Evolutionary conservation across 2,888 invertebrate genomes (phyloP).

Genomic region (Microplitis deprimator): DNA sequence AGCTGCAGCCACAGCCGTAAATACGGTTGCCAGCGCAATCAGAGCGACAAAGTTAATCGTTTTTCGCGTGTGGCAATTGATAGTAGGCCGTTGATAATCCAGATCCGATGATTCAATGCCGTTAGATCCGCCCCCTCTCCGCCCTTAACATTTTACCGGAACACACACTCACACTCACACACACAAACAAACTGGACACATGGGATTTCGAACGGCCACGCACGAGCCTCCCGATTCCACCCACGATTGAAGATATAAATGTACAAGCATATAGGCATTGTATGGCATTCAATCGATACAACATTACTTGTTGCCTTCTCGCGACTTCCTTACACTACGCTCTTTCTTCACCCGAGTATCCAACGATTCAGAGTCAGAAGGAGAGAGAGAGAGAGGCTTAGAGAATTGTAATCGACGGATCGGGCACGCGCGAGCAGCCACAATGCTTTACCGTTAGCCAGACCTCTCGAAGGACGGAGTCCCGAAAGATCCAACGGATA

Average conservation of each 20-base stretch:
- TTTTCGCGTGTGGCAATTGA: conserved; percentile 9
- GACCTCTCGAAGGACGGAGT: conserved; percentile 34
- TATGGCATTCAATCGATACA: conserved; percentile 30
- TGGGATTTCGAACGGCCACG: conserved; percentile 41
- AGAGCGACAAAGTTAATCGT: conserved; percentile 18
- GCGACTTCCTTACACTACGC: conserved; percentile 24
- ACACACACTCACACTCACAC: conserved; percentile 8
- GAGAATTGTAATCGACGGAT: conserved; percentile 37
- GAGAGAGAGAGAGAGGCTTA: conserved; percentile 2
- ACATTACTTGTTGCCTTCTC: conserved; percentile 16
- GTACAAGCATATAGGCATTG: background rate
- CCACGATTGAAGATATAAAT: conserved; percentile 19
- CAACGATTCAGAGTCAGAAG: background rate
- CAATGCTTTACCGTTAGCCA: conserved; percentile 45
- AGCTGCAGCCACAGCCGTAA: background rate
- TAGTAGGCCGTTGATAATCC: conserved; percentile 25
- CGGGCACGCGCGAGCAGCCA: conserved; percentile 41
- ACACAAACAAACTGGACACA: background rate
- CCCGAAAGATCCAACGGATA: conserved; percentile 58
- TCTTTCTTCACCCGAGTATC: background rate
- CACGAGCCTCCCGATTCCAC: conserved; percentile 39
- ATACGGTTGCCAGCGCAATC: background rate
- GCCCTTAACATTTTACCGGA: conserved; percentile 25
- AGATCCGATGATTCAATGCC: conserved; percentile 38
- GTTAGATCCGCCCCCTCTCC: conserved; percentile 39